A percentile compares a stretch with the other conserved stretches of the same genome.
Conservation (phyloP, 1,140 invertebrate species). For the Stegodyphus mimosarum region DNA sequence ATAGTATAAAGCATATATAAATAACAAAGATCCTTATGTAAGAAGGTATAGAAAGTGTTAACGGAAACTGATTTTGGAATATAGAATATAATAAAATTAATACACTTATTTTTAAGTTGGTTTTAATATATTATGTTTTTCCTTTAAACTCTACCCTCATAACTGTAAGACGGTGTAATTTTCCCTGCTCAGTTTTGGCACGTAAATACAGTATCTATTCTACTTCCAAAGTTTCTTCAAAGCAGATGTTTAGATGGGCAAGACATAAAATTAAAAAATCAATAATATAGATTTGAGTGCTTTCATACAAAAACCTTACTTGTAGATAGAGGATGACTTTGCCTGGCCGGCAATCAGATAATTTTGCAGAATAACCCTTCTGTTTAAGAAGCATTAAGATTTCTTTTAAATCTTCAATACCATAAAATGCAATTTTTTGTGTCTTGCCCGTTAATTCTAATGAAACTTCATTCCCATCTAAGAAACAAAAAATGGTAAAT, state of each 20-base stretch:
- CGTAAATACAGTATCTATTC: not conserved
- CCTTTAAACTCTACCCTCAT: not conserved
- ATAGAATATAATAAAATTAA: no score
- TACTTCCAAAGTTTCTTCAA: not conserved
- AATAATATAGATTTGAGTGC: not conserved
- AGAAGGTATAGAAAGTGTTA: no score
- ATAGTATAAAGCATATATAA: no score
- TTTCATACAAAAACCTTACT: constrained; percentile 15
- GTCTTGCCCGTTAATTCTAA: constrained; percentile 64
- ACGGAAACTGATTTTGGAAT: no score
- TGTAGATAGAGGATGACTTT: constrained; percentile 43
- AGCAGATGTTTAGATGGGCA: not conserved
- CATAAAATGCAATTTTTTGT: constrained; percentile 65
- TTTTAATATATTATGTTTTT: not conserved
- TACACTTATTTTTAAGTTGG: no score
- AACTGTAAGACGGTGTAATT: not conserved
- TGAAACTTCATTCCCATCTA: constrained; percentile 17
- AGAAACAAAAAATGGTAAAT: not conserved
- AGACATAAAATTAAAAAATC: not conserved
- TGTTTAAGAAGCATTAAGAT: constrained; percentile 63
- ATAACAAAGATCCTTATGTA: no score
- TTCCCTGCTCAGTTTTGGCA: not conserved
- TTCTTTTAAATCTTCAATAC: constrained; percentile 66
- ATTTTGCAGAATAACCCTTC: constrained; percentile 12
- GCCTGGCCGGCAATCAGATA: constrained; percentile 40